Conservation (phyloP, 2,797 vertebrate genomes). For the Florisuga fusca region DNA sequence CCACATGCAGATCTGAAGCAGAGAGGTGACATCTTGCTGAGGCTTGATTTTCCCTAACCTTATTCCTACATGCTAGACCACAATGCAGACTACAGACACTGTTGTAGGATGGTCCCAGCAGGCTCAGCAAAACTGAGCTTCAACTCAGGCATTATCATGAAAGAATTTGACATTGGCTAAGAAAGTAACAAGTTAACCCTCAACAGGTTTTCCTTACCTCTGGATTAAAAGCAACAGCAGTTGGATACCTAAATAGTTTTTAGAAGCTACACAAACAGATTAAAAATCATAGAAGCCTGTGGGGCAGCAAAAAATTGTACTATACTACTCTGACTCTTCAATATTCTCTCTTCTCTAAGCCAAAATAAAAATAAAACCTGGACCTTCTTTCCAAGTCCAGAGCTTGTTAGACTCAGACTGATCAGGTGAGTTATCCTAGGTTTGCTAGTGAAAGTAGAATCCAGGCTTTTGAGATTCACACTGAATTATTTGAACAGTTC, state of each 20-base stretch:
- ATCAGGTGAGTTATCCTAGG: neutral
- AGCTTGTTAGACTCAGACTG: neutral
- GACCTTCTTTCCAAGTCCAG: neutral
- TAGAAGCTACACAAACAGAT: neutral
- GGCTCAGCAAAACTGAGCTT: neutral
- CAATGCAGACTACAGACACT: neutral
- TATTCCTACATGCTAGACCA: accelerated
- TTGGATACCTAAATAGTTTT: neutral
- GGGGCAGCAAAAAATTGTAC: neutral
- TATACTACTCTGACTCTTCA: neutral
- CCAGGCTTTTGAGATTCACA: neutral
- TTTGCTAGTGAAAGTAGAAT: neutral
- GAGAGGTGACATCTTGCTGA: neutral
- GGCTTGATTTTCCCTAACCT: neutral
- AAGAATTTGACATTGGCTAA: neutral
- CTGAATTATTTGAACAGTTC: neutral
- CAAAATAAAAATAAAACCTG: neutral
- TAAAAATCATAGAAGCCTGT: neutral
- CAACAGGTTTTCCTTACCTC: neutral
- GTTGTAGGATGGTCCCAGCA: neutral
- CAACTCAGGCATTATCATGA: neutral
- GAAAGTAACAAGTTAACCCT: neutral
- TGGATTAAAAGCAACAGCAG: neutral
- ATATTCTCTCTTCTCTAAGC: neutral
- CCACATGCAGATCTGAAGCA: neutral